Evolutionary conservation across 2,797 vertebrate genomes (phyloP).

Genomic region (Lepilemur ruficaudatus): DNA sequence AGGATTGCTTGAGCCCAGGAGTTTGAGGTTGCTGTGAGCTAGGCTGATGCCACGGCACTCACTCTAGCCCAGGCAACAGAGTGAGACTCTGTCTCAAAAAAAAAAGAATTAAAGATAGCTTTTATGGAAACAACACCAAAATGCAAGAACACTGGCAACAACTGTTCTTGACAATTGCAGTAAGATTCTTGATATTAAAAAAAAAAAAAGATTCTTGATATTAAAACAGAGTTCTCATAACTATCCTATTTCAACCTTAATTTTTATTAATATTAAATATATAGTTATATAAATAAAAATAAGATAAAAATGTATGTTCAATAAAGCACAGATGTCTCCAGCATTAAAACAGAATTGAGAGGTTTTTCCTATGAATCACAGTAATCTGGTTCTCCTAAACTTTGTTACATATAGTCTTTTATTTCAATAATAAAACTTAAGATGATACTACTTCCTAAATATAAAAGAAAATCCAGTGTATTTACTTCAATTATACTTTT

Average conservation of each 20-base stretch:
- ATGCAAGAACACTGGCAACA: neutral
- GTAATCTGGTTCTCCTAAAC: neutral
- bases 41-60: no score
- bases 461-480: neutral
- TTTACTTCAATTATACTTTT: neutral
- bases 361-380: neutral
- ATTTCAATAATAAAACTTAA: neutral
- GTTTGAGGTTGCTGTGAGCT: no score
- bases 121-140: neutral
- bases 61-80: no score
- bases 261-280: neutral
- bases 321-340: neutral
- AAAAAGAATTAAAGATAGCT: neutral
- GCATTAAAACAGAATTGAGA: neutral
- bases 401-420: neutral
- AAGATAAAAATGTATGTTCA: neutral
- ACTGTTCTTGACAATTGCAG: neutral
- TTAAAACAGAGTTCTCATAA: neutral
- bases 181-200: neutral
- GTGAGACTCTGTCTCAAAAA: neutral
- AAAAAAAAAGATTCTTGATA: neutral
- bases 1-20: no score
- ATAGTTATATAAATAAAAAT: neutral
- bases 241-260: neutral
- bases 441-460: neutral